Conservation (phyloP, 1,140 invertebrate species). For the Microvelia longipes region DNA sequence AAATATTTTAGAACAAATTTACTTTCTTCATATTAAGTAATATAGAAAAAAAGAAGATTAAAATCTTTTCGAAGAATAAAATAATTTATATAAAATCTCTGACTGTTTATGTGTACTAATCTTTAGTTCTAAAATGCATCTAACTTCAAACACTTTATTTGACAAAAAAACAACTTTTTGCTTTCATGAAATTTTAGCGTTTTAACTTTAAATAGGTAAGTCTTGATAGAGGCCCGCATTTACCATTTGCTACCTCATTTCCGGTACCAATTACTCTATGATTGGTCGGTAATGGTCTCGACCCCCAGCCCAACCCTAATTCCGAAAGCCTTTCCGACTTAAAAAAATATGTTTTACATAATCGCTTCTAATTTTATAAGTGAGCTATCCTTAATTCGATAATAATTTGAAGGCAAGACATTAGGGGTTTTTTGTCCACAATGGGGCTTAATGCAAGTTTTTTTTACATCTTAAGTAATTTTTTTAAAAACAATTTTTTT, state of each 20-base stretch:
- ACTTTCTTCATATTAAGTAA: too few relatives aligned
- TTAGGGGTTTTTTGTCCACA: neutral
- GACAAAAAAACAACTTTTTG: too few relatives aligned
- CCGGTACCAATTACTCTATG: slow-evolving; percentile 12
- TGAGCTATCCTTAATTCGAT: slow-evolving; percentile 17
- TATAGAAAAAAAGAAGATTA: too few relatives aligned
- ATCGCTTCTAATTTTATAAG: slow-evolving; percentile 16
- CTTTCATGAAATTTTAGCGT: too few relatives aligned
- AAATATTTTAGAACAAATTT: too few relatives aligned
- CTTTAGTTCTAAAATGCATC: too few relatives aligned
- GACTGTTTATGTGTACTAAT: too few relatives aligned
- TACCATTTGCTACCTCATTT: slow-evolving; percentile 14
- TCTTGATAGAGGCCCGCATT: neutral
- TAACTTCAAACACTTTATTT: too few relatives aligned
- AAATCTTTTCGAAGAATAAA: too few relatives aligned
- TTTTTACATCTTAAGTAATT: neutral
- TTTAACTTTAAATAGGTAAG: too few relatives aligned
- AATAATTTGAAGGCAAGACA: slow-evolving; percentile 9
- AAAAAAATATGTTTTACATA: slow-evolving; percentile 18
- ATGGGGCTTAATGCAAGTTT: neutral
- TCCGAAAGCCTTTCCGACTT: slow-evolving; percentile 1
- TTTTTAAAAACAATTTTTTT: too few relatives aligned
- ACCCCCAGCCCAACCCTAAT: neutral
- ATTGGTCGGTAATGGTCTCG: slow-evolving; percentile 9
- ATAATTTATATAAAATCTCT: too few relatives aligned